phyloP scores from a whole-genome alignment of 2,113 vertebrate species.

The Australoheros scitulus region DNA sequence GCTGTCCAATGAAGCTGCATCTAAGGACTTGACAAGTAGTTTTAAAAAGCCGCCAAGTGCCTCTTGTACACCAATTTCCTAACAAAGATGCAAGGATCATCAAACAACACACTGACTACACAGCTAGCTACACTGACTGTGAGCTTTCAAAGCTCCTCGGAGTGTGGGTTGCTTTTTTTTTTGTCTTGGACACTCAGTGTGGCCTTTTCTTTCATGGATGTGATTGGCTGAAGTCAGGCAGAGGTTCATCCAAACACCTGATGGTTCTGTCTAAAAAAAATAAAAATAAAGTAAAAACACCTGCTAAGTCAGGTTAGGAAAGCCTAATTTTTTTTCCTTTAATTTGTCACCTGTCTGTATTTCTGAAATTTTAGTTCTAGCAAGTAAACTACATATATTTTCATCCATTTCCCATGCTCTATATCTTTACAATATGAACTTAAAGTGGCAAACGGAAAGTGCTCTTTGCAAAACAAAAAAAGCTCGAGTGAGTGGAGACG shows the following conservation, averaged over 20 bases:
- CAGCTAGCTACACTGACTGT: no score
- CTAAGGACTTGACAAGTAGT: neutral
- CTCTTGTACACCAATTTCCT: neutral
- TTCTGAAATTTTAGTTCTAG: neutral
- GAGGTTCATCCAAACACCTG: neutral
- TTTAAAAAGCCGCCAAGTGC: neutral
- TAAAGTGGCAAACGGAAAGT: constrained; percentile 25
- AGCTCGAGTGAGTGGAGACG: neutral
- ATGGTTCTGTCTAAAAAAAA: no score
- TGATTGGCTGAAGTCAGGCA: neutral
- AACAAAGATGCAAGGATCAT: neutral
- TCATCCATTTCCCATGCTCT: constrained; percentile 18
- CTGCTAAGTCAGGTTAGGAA: neutral
- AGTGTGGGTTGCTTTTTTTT: neutral
- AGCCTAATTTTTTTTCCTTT: neutral
- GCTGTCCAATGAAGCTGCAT: neutral
- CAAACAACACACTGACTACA: neutral
- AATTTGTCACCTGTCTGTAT: neutral
- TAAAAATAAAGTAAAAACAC: no score
- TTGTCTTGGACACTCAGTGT: neutral
- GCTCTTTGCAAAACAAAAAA: constrained; percentile 13
- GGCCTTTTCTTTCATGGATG: neutral
- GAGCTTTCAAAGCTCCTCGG: neutral
- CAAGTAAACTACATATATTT: constrained; percentile 8
- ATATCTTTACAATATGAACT: constrained; percentile 19